Percentiles rank a stretch among this genome's conserved stretches.
phyloP scores from a whole-genome alignment of 2,113 vertebrate genomes.

The Ramphastos sulfuratus region DNA sequence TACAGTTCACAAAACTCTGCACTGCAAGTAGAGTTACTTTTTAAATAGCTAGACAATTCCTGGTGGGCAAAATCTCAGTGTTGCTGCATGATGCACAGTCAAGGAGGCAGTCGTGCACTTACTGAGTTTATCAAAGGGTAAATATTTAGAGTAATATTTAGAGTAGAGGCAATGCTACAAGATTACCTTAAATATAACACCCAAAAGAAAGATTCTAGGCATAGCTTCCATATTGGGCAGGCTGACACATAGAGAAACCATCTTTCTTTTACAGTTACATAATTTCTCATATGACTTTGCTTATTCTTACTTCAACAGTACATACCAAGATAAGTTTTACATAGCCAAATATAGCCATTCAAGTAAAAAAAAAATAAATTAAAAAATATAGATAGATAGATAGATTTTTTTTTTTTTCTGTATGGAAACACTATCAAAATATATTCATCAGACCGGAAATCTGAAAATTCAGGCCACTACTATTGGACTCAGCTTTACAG shows the following conservation, averaged over 20 bases:
- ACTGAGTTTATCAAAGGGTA: neutral
- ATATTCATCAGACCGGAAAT: neutral
- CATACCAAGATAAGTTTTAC: neutral
- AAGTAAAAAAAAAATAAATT: neutral
- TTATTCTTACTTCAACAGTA: neutral
- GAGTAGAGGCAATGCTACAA: neutral
- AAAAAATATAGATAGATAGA: too few species aligned
- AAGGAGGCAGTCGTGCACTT: neutral
- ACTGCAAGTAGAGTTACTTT: accelerated
- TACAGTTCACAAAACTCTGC: neutral
- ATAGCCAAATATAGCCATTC: neutral
- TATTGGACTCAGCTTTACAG: neutral
- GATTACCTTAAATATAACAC: neutral
- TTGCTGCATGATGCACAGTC: neutral
- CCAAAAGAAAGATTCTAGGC: neutral
- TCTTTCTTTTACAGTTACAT: neutral
- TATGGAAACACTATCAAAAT: neutral
- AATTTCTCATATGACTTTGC: neutral
- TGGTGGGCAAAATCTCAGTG: neutral
- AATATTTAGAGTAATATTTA: neutral
- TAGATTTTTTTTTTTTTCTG: too few species aligned
- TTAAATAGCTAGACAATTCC: neutral
- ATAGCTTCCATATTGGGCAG: neutral
- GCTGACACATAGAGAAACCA: accelerated
- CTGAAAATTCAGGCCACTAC: neutral